Base-by-base conservation (phyloP, 2,113 vertebrate species). In the Donacobius atricapilla region DNA sequence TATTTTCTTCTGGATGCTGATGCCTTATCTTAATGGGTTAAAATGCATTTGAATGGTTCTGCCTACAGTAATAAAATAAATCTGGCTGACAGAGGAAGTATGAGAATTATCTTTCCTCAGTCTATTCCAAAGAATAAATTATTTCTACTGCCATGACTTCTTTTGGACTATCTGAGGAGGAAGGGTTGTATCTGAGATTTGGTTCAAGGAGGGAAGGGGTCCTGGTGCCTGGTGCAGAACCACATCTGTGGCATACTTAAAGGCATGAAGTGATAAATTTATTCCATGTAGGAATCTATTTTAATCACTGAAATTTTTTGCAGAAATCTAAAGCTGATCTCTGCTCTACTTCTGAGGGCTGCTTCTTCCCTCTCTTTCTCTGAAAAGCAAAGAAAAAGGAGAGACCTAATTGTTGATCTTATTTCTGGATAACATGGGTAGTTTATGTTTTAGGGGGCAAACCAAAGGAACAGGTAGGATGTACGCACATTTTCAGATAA, bases 211-310 rank as follows among this genome's bases (percentile, higher is more conserved):
- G 3, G 22, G 15, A 18, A 61, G 6, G 10, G 7, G 5, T 79
- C 14, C 51, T 78, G 20, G 11, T 57, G 6, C 11, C 17, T 58
- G 13, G 1, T 9, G 17, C 3, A 80, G 23, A 27, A 51, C 11
- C 18, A 47, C 0, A 0, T 19, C 12, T 71, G 3, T 28, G 33
- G 18, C 68, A 44, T 11, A 33, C 30, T 44, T 79, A 57, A 13
- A 65, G 22, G 19, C 5, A 35, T 23, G 21, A 37, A 70, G 33
- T 22, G 13, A 35, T 47, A 23, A 7, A 11, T 44, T 60, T 65
- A 2, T 21, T 69, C 58, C 15, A 23, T 22, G 30, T 33, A 63
- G 30, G 10, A 7, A 20, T 37, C 8, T 60, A 21, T 76, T 85
- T 86, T 48, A 6, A 42, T 68, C 5, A 11, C 33, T 51, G n/a